Percentiles rank a stretch among this genome's conserved stretches.
Evolutionary conservation across 2,797 vertebrate genomes (phyloP).

Genomic region (Poeciliopsis presidionis): DNA sequence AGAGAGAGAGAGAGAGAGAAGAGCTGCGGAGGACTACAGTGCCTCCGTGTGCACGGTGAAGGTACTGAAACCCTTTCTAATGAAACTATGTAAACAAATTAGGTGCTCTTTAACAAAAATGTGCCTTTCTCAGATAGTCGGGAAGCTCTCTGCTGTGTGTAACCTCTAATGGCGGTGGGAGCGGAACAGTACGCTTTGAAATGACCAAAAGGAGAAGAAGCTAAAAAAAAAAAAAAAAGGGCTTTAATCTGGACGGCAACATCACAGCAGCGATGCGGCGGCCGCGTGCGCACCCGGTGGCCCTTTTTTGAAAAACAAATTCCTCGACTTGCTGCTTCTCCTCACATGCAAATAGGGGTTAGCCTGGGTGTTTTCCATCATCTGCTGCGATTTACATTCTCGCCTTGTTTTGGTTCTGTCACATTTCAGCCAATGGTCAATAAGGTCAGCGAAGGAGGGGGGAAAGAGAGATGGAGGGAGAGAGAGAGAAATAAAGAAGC

Average conservation of each 20-base stretch:
- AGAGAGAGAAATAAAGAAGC: neutral
- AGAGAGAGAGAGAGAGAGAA: neutral
- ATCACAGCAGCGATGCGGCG: neutral
- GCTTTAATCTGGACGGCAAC: neutral
- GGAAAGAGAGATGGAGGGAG: neutral
- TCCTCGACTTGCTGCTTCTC: conserved; percentile 52
- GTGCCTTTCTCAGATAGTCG: neutral
- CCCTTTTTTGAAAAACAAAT: conserved; percentile 85
- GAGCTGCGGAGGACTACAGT: conserved; percentile 48
- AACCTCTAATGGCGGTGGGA: neutral
- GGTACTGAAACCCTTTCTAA: conserved; percentile 5
- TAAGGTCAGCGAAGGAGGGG: conserved; percentile 42
- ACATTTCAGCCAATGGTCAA: conserved; percentile 26
- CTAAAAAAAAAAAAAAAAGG: neutral
- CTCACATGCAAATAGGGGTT: conserved; percentile 79
- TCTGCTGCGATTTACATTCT: conserved; percentile 80
- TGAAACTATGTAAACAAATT: conserved; percentile 20
- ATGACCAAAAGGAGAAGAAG: neutral
- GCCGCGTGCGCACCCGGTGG: conserved; percentile 3
- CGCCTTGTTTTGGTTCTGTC: conserved; percentile 51
- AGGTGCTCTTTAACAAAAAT: conserved; percentile 5
- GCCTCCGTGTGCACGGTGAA: conserved; percentile 59
- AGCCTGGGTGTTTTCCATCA: conserved; percentile 77
- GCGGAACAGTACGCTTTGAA: neutral
- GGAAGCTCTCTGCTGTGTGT: neutral